phyloP scores from a whole-genome alignment of 2,797 vertebrate genomes.

The Danio tinwini region DNA sequence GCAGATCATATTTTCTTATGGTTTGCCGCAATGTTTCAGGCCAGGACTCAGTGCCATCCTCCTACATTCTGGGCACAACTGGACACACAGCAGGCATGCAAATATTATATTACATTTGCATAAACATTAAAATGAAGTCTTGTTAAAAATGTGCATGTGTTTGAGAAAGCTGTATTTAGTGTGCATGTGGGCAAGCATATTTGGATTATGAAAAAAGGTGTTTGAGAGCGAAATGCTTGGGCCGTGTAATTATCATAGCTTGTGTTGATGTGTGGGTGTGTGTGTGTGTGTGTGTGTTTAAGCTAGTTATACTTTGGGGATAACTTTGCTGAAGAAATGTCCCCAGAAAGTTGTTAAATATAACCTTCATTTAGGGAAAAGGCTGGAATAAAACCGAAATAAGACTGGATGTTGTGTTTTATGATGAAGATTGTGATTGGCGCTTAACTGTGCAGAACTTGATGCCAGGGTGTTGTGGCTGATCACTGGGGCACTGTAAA shows the following conservation, averaged over 20 bases:
- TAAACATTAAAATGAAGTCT: slow-evolving; percentile 15
- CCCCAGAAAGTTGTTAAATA: background rate
- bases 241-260: slow-evolving; percentile 38
- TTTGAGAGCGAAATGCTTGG: slow-evolving; percentile 7
- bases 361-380: slow-evolving; percentile 1
- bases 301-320: slow-evolving; percentile 23
- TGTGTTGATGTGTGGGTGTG: slow-evolving; percentile 15
- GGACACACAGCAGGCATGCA: background rate
- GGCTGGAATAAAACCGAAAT: background rate
- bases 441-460: background rate
- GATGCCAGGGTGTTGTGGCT: slow-evolving; percentile 1
- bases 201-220: slow-evolving; percentile 23
- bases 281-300: background rate
- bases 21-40: slow-evolving; percentile 21
- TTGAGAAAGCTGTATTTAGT: slow-evolving; percentile 16
- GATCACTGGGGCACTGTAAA: background rate
- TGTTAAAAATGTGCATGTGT: slow-evolving; percentile 13
- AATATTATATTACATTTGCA: slow-evolving; percentile 3
- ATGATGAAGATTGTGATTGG: slow-evolving; percentile 3
- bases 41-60: slow-evolving; percentile 18
- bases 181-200: background rate
- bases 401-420: background rate
- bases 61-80: slow-evolving; percentile 6
- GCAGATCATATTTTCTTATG: slow-evolving; percentile 1
- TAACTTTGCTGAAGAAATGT: slow-evolving; percentile 1